Base-by-base conservation (phyloP, 1,140 invertebrate species). In the Heliconius hewitsoni region DNA sequence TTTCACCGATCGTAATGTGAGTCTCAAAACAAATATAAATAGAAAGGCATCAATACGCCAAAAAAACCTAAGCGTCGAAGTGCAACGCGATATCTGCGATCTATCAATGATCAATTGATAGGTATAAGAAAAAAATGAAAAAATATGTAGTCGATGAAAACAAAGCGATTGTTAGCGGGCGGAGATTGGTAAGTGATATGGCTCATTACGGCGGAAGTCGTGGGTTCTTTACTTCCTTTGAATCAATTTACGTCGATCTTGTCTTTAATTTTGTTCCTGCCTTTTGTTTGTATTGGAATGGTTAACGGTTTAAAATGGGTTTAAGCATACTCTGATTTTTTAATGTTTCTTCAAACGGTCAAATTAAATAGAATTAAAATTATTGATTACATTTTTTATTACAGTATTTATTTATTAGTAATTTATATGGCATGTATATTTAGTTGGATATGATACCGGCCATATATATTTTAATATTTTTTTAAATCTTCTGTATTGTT, bases 21-120 rank as follows among this genome's bases (percentile, higher is more conserved):
- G 9, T 30, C 60, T 70, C n/a, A 11, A 18, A 71, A 46, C 57
- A 50, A 70, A 76, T 16, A 76, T 16, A 75, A 75, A 75, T n/a
- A 76, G 60, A 66, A 66, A 75, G 19, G n/a, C 16, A 37, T 34
- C 74, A 60, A 75, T 60, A n/a, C n/a, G 16, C 5, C 13, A 55
- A 55, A 55, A 19, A 55, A 18, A 8, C 0, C 19, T 30, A 34
- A 55, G 34, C 8, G 60, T 66, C 46, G 52, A 60, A 57, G 16
- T 23, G 74, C 8, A 75, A 76, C 34, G 55, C 57, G 74, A 76
- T 42, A 76, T 19, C 55, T n/a, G 42, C 74, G 34, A 37, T 16
- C 60, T 30, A 16, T 66, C 60, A 66, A 57, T 27, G 11, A 66
- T 30, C 60, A 66, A 30, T 66, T 57, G 55, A 57, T 57, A 18